Percentiles rank a stretch among this genome's conserved stretches.
Evolutionary conservation across 1,140 invertebrate genomes (phyloP).

Genomic region (Teleopsis dalmanni): DNA sequence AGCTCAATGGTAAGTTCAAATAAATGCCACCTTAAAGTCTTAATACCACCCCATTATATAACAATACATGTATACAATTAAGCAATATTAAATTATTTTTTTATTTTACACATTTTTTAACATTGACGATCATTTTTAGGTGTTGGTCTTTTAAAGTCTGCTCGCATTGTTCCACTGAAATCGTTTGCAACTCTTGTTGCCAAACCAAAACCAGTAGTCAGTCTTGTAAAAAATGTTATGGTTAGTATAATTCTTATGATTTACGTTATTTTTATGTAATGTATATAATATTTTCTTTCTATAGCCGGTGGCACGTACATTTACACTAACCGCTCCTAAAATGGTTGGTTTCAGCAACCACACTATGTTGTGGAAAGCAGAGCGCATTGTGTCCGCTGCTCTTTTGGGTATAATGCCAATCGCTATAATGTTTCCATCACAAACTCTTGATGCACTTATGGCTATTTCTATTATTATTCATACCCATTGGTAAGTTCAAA

Average conservation of each 20-base stretch:
- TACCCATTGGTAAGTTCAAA: slow-evolving; percentile 55
- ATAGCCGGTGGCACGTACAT: slow-evolving; percentile 21
- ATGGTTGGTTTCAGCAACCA: slow-evolving; percentile 46
- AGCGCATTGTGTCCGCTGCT: slow-evolving; percentile 52
- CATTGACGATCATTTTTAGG: slow-evolving; percentile 18
- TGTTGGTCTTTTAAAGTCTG: slow-evolving; percentile 24
- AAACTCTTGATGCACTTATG: slow-evolving; percentile 56
- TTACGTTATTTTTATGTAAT: neutral
- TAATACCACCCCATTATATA: no score
- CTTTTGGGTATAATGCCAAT: slow-evolving; percentile 58
- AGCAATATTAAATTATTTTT: neutral
- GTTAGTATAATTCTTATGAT: slow-evolving; percentile 14
- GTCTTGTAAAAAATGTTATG: slow-evolving; percentile 19
- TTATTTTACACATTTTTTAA: slow-evolving; percentile 25
- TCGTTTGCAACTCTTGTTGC: slow-evolving; percentile 28
- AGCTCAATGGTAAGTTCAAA: slow-evolving; percentile 14
- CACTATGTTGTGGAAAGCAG: slow-evolving; percentile 60
- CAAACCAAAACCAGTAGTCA: slow-evolving; percentile 22
- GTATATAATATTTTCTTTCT: slow-evolving; percentile 6
- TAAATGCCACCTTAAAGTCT: no score
- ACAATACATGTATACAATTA: neutral
- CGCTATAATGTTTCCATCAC: slow-evolving; percentile 53
- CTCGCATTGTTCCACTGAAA: slow-evolving; percentile 28
- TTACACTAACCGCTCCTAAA: slow-evolving; percentile 30
- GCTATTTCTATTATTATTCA: slow-evolving; percentile 60